These are phyloP conservation scores for Phenganax marumi DNA, from an alignment of 92 coral and sea anemone genomes.

Conservation along the genomic window DNA sequence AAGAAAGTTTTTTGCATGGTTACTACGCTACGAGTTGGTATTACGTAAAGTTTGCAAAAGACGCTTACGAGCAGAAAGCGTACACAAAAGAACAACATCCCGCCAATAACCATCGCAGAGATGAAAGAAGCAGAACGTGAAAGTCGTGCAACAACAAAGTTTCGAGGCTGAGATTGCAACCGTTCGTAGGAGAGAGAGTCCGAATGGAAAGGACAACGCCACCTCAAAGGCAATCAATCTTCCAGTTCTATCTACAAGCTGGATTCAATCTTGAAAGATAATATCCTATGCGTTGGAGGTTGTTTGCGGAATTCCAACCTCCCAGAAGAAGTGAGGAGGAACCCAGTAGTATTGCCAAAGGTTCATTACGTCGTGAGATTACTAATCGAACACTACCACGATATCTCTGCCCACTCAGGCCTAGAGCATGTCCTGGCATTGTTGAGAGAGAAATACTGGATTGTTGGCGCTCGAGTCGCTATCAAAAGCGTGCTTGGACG, in stretches of 20 bases:
- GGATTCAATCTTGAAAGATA: background rate
- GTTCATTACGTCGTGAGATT: background rate
- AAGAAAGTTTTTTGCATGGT: background rate
- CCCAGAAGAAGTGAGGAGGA: slow-evolving; percentile 3
- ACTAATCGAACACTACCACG: background rate
- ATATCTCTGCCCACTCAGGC: background rate
- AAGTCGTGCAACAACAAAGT: background rate
- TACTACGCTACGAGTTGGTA: slow-evolving; percentile 6
- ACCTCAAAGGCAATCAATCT: background rate
- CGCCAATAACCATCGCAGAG: too few relatives aligned
- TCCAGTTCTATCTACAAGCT: background rate
- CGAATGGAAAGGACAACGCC: background rate
- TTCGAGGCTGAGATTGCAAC: background rate
- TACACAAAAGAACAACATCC: background rate
- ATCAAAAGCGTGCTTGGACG: too few relatives aligned
- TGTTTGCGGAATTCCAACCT: background rate
- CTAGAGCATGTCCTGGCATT: too few relatives aligned
- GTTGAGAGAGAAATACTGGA: slow-evolving; percentile 3
- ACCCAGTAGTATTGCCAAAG: background rate
- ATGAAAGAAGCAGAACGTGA: slow-evolving; percentile 1
- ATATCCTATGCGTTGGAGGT: background rate
- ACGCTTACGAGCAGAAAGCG: background rate
- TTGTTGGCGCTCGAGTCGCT: slow-evolving; percentile 1
- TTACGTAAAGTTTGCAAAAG: slow-evolving; percentile 7
- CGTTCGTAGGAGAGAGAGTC: background rate